Conservation (phyloP, 2,797 vertebrate genomes). For the Paedocypris micromegethes region DNA sequence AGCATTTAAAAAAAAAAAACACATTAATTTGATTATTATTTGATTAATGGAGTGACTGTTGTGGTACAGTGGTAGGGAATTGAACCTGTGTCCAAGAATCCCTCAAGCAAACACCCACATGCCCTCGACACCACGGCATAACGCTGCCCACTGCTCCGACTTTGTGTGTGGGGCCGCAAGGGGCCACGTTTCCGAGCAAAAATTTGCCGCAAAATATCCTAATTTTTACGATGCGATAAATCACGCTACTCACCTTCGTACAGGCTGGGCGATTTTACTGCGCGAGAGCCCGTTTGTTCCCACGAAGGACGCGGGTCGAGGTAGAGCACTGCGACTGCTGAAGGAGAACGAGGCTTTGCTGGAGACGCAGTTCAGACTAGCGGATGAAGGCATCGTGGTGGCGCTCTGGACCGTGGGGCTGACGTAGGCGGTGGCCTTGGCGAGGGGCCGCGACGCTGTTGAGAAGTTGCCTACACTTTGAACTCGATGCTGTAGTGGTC, state of each 20-base stretch:
- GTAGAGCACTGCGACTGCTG: constrained; percentile 82
- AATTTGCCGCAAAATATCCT: neutral
- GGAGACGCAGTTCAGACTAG: constrained; percentile 73
- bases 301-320: constrained; percentile 83
- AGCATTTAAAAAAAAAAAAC: too few relatives aligned
- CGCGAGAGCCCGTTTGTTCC: constrained; percentile 77
- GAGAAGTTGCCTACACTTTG: constrained; percentile 92
- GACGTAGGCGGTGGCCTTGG: constrained; percentile 96
- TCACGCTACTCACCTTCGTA: constrained; percentile 68
- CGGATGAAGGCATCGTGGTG: constrained; percentile 68
- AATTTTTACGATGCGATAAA: neutral
- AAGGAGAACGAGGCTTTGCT: constrained; percentile 74
- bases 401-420: constrained; percentile 90
- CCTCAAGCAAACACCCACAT: too few relatives aligned
- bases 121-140: too few relatives aligned
- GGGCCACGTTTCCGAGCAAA: too few relatives aligned
- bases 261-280: constrained; percentile 82
- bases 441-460: constrained; percentile 72
- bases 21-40: too few relatives aligned
- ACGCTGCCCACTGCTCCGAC: too few relatives aligned
- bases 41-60: too few relatives aligned
- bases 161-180: too few relatives aligned
- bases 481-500: constrained; percentile 86
- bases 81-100: too few relatives aligned
- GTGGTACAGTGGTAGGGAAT: too few relatives aligned